These are phyloP conservation scores for Sander lucioperca DNA, from an alignment of 2,113 vertebrate species.

Conservation along the genomic window DNA sequence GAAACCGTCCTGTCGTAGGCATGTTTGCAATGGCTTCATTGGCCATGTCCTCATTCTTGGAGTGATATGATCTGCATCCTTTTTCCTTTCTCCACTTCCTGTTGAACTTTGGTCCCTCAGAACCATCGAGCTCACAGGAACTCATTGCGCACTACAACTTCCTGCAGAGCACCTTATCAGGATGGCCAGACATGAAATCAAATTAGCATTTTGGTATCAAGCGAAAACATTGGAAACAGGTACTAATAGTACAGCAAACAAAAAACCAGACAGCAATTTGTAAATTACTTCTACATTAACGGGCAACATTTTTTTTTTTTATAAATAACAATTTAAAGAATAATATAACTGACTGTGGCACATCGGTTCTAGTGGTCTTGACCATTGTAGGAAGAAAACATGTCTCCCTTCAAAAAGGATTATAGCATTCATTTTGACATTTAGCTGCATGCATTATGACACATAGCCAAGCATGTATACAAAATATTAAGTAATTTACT, in stretches of 20 bases:
- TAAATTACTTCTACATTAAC: neutral
- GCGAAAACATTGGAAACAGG: conserved; percentile 17
- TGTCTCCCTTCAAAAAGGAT: neutral
- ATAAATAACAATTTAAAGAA: neutral
- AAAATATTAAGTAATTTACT: neutral
- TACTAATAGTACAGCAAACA: neutral
- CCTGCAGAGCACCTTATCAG: conserved; percentile 89
- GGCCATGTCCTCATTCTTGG: conserved; percentile 70
- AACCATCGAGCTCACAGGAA: conserved; percentile 81
- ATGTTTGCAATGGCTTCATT: conserved; percentile 61
- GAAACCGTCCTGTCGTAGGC: neutral
- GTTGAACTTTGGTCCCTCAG: conserved; percentile 70
- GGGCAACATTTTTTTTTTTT: neutral
- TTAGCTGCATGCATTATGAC: neutral
- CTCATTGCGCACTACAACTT: conserved; percentile 88
- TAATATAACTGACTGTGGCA: neutral
- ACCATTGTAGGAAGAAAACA: neutral
- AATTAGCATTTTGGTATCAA: conserved; percentile 25
- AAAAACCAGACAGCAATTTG: neutral
- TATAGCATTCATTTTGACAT: neutral
- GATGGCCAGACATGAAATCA: conserved; percentile 75
- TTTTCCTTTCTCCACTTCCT: conserved; percentile 74
- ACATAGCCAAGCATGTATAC: neutral
- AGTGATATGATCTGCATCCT: conserved; percentile 72
- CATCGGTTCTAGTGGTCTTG: neutral